A percentile compares a stretch with the other conserved stretches of the same genome.
These are phyloP conservation scores for Nasonovia ribisnigri DNA, from an alignment of 2,888 invertebrate species.

Conservation along the genomic window DNA sequence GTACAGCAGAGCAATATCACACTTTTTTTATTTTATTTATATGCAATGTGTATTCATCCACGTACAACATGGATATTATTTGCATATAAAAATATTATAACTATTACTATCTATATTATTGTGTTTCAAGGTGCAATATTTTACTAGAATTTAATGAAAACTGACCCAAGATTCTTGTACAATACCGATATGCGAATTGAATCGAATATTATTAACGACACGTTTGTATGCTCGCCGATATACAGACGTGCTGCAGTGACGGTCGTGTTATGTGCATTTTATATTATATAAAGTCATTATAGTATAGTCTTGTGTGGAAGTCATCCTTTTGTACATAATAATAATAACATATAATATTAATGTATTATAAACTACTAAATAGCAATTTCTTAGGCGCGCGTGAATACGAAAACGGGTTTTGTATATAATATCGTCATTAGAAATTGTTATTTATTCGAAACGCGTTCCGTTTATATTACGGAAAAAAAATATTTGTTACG, in stretches of 20 bases:
- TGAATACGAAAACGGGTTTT: conserved; percentile 23
- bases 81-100: not conserved
- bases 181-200: not conserved
- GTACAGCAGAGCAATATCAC: no score
- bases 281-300: not conserved
- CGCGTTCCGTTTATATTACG: conserved; percentile 11
- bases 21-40: no score
- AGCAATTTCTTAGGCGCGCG: not conserved
- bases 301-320: not conserved
- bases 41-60: no score
- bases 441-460: conserved; percentile 53
- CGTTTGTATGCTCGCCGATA: not conserved
- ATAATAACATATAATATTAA: not conserved
- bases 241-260: not conserved
- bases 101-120: not conserved
- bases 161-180: not conserved
- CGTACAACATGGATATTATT: no score
- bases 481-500: conserved; percentile 31
- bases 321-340: not conserved
- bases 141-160: not conserved
- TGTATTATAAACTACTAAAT: not conserved
- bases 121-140: not conserved
- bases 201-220: not conserved
- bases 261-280: not conserved
- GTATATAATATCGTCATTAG: conserved; percentile 17